A percentile compares a stretch with the other conserved stretches of the same genome.
Conservation (phyloP, 2,113 vertebrate genomes). For the Macroglossus sobrinus region DNA sequence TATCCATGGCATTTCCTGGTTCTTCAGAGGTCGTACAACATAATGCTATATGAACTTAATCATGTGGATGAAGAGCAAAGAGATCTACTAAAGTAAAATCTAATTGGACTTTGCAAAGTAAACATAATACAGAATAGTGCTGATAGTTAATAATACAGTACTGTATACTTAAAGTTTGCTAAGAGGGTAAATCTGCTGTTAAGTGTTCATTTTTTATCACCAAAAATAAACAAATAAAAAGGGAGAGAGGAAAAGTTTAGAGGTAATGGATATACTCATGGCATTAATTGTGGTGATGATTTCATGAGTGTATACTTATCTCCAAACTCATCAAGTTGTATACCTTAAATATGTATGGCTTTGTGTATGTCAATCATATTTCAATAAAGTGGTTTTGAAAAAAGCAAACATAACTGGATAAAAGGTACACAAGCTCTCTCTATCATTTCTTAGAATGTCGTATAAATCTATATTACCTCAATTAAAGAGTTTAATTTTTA, state of each 20-base stretch:
- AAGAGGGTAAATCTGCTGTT: background rate
- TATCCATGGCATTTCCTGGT: background rate
- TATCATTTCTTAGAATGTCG: slow-evolving; percentile 3
- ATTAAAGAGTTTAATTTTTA: background rate
- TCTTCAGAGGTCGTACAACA: background rate
- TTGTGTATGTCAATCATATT: background rate
- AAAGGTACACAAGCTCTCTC: background rate
- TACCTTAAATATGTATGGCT: background rate
- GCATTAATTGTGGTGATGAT: background rate
- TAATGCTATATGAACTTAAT: background rate
- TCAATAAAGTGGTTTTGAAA: background rate
- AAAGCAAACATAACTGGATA: background rate
- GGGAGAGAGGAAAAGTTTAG: background rate
- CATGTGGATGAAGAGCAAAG: background rate
- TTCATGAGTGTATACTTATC: background rate
- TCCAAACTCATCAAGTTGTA: background rate
- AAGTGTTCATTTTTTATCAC: background rate
- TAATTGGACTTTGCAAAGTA: background rate
- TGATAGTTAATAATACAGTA: background rate
- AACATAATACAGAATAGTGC: background rate
- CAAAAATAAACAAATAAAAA: background rate
- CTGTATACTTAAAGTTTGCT: background rate
- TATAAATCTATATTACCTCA: background rate
- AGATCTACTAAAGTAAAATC: background rate
- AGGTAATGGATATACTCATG: background rate